Base-by-base conservation (phyloP, 2,888 invertebrate genomes). In the Agrotis clavis region DNA sequence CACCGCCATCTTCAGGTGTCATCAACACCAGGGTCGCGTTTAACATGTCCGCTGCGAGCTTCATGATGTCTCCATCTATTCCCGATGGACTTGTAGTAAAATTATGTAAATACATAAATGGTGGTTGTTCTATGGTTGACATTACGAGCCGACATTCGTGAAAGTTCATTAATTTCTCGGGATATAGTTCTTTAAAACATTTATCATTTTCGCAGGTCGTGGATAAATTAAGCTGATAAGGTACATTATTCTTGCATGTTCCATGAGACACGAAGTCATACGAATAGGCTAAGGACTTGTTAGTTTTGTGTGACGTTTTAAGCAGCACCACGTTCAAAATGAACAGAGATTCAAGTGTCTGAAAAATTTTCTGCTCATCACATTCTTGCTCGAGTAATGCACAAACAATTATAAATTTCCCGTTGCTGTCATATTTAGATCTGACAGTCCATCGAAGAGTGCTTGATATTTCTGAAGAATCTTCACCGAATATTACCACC, bases 81-180 rank as follows among this genome's bases (percentile, higher is more conserved):
- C 94, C 94, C 3, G 87, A 79, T 4, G 89, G 88, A 30, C 77
- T 78, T 48, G 74, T 67, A 9, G 89, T 89, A 13, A 79, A 77
- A 66, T 91, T 91, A 69, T 87, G 74, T 4, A 94, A 70, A 74
- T 88, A 87, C 92, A 93, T 94, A 71, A 90, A 93, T 0, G 94
- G 94, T 21, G 90, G 89, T 74, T 93, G 93, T 60, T 92, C 89
- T 60, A 92, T 83, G 9, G 93, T 93, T 7, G 94, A 93, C 53
- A 93, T 84, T 30, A 79, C 68, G 7, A 94, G 82, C 14, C 84
- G 85, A 77, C 94, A 94, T 70, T 79, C 71, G 45, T 91, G 74
- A 51, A 92, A 87, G 77, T 93, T 91, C 1, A 57, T 66, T 21
- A 92, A 77, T 80, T 89, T 91, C 41, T 90, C 89, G 9, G 88